A percentile compares a stretch with the other conserved stretches of the same genome.
phyloP scores from a whole-genome alignment of 2,888 invertebrate species.

The Caenorhabditis becei region DNA sequence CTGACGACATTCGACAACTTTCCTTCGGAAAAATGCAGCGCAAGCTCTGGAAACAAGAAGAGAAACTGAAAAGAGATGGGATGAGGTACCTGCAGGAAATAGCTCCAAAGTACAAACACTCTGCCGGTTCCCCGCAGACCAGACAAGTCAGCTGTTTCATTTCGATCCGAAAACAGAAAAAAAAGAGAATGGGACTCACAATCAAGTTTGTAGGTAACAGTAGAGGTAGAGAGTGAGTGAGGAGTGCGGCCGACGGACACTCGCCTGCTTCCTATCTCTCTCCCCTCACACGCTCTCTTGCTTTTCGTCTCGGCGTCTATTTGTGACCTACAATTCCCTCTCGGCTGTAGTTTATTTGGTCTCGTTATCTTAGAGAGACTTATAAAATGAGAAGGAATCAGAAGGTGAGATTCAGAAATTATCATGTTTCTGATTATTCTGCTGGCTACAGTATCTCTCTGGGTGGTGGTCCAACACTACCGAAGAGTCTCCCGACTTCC shows the following conservation, averaged over 20 bases:
- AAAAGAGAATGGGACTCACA: not conserved
- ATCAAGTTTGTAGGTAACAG: conserved; percentile 19
- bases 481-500: conserved; percentile 33
- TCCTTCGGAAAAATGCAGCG: conserved; percentile 20
- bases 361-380: not conserved
- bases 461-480: conserved; percentile 37
- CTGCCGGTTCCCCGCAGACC: conserved; percentile 5
- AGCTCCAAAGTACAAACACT: conserved; percentile 16
- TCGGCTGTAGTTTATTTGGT: conserved; percentile 2
- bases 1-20: conserved; percentile 16
- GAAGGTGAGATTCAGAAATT: not conserved
- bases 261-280: not conserved
- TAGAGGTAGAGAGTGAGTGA: not conserved
- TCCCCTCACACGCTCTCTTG: not conserved
- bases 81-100: conserved; percentile 5
- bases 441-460: not conserved
- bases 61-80: not conserved
- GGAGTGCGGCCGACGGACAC: not conserved
- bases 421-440: not conserved
- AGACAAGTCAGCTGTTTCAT: conserved; percentile 9
- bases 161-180: not conserved
- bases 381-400: not conserved
- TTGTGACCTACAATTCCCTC: conserved; percentile 14
- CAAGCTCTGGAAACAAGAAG: conserved; percentile 1
- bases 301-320: conserved; percentile 5